Evolutionary conservation across 2,888 invertebrate genomes (phyloP), one percentile per base, ranked within the genome.

Genomic region (Graphium colonna): DNA sequence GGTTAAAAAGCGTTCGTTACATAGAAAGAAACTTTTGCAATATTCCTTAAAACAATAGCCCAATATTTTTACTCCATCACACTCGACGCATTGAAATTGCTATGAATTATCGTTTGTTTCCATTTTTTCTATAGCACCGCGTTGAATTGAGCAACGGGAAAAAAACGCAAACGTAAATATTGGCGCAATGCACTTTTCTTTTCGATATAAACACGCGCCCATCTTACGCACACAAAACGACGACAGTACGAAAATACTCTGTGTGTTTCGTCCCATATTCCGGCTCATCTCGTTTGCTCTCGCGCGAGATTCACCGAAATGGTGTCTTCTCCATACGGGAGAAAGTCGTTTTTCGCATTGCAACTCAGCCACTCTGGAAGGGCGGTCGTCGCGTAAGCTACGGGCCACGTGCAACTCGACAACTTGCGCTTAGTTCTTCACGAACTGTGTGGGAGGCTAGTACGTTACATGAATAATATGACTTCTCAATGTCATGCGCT

Each of bases 381-480:
- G 86, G 87, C 86, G 85, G 81, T 73, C 83, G 86, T 77, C 81
- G 82, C 79, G 82, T 86, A 86, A 84, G 87, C 85, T 82, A 78
- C 78, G 74, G 68, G 76, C 87, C 88, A 89, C 88, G 88, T 89
- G 88, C 86, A 79, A 76, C 75, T 77, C 82, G 77, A 81, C 79
- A 82, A 86, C 83, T 88, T 86, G 85, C 87, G 87, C 78, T 74
- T 74, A 74, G 88, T 89, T 89, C 87, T 87, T 87, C 86, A 80
- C 86, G 79, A 87, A 85, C 87, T 79, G 84, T 87, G 87, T 88
- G 80, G 84, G 87, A 86, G 88, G 87, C 78, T 84, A 86, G 87
- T 86, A 82, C 79, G 83, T 79, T 85, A 82, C 82, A 82, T 83
- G 84, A 81, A 73, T 80, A 78, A 78, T 75, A 82, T 81, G 77